Evolutionary conservation across 2,888 invertebrate species (phyloP).

Genomic region (Drepana falcataria): DNA sequence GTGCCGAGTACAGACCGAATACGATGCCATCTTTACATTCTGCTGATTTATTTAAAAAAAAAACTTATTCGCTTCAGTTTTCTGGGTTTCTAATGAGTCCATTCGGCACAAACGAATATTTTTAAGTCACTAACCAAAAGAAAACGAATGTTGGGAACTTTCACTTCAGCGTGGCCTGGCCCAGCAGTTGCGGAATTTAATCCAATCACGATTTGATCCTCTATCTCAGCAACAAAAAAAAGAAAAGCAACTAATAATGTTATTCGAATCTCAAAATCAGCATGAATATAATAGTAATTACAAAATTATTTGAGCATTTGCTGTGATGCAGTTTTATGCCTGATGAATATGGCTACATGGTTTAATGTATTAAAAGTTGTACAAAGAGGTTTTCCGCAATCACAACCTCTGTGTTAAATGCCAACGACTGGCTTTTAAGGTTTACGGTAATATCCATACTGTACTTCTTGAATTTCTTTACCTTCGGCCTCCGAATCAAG

Average conservation of each 20-base stretch:
- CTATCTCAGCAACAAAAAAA: constrained; percentile 8
- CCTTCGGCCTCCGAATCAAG: constrained; percentile 2
- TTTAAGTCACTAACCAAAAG: constrained; percentile 31
- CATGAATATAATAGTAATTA: no score
- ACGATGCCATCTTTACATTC: constrained; percentile 71
- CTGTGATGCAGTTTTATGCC: constrained; percentile 8
- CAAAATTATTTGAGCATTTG: constrained; percentile 2
- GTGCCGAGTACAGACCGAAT: constrained; percentile 61
- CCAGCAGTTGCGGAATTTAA: constrained; percentile 51
- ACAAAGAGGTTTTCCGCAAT: constrained; percentile 37
- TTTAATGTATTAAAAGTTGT: constrained; percentile 10
- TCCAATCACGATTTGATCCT: constrained; percentile 19
- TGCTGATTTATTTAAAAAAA: constrained; percentile 52
- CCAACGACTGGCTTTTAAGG: constrained; percentile 41
- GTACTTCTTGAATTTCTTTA: constrained; percentile 10
- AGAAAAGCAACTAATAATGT: background rate
- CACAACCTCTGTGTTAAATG: constrained; percentile 34
- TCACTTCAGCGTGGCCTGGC: constrained; percentile 53
- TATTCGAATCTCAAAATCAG: no score
- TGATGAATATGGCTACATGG: constrained; percentile 3
- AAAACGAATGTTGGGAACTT: constrained; percentile 59
- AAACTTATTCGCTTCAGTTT: constrained; percentile 18
- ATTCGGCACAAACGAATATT: background rate
- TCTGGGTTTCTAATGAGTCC: constrained; percentile 1
- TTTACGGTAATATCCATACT: constrained; percentile 11